Base-by-base conservation (phyloP, 2,797 vertebrate species). In the Harpagifer antarcticus region DNA sequence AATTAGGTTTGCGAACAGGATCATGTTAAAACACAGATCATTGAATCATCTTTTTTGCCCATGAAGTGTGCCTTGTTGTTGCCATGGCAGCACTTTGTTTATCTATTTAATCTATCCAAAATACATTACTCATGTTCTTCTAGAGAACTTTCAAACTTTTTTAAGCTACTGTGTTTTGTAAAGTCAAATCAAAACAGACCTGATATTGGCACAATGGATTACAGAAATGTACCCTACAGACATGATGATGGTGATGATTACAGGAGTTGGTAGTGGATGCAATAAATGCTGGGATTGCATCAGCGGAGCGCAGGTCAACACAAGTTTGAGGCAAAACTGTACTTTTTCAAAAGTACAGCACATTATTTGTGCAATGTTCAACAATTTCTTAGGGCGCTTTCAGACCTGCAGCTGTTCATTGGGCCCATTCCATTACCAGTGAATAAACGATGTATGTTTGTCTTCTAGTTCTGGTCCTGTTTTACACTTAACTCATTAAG, bases 291-390 rank as follows among this genome's bases (percentile, higher is more conserved):
- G 8, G 7, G 33, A 75, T 58, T 63, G 33, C 71, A 73, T 79
- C 54, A 78, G 62, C 57, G 72, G 47, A 19, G 9, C 57, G 61
- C 75, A 84, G 69, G 73, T 74, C 71, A 72, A 72, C 68, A 70
- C 74, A 82, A 72, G 76, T 69, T 56, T 2, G 60, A 63, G 33
- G 19, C 5, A 52, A 75, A 71, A 71, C 13, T 55, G 44, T 37
- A 37, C 15, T 59, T 64, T 55, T 69, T 43, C 44, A 23, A 17
- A 60, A 50, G 2, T 33, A 1, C 8, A 53, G 37, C 13, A 33
- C 0, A 27, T 5, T 19, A 37, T 17, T 23, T 59, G 15, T n/a
- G 53, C 9, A n/a, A 60, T 5, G 3, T 63, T 53, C 4, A 56
- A 3, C 37, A 6, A 27, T 27, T 27, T 27, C 4, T 27, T 27